Percentiles rank a stretch among this genome's conserved stretches.
Conservation (phyloP, 64 coral and sea anemone species). For the Astreopora myriophthalma region DNA sequence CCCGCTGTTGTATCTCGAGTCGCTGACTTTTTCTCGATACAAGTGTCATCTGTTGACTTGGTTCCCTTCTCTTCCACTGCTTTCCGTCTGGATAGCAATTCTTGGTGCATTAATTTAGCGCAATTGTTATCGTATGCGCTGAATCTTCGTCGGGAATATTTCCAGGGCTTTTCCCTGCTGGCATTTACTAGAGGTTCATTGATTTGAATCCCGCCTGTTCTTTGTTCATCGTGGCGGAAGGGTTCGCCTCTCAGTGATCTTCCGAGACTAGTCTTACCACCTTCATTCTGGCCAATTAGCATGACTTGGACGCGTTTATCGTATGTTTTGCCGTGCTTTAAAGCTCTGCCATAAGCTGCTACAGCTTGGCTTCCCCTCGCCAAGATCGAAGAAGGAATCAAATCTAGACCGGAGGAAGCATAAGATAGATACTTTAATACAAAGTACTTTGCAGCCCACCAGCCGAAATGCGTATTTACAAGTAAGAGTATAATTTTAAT, state of each 20-base stretch:
- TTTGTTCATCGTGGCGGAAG: neutral
- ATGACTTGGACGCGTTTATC: slow-evolving; percentile 33
- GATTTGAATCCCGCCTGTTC: neutral
- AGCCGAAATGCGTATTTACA: no score
- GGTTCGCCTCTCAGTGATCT: slow-evolving; percentile 14
- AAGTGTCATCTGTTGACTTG: no score
- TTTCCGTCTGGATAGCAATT: neutral
- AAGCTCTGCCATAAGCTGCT: slow-evolving; percentile 42
- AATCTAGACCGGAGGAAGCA: neutral
- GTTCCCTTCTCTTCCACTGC: no score
- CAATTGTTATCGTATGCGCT: neutral
- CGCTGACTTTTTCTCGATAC: no score
- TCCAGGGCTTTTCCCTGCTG: neutral
- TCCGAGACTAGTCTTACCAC: slow-evolving; percentile 49
- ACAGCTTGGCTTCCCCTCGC: neutral
- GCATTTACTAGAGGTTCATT: neutral
- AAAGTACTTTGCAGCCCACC: no score
- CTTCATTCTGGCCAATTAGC: slow-evolving; percentile 42
- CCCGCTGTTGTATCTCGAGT: no score
- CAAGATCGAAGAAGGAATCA: neutral
- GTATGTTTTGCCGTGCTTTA: slow-evolving; percentile 8
- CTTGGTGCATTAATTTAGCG: neutral
- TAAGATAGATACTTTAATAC: no score
- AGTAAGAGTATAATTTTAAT: no score
- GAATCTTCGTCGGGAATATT: neutral